These are phyloP conservation scores for Agriopis marginaria DNA, from an alignment of 2,888 invertebrate species.

Conservation along the genomic window DNA sequence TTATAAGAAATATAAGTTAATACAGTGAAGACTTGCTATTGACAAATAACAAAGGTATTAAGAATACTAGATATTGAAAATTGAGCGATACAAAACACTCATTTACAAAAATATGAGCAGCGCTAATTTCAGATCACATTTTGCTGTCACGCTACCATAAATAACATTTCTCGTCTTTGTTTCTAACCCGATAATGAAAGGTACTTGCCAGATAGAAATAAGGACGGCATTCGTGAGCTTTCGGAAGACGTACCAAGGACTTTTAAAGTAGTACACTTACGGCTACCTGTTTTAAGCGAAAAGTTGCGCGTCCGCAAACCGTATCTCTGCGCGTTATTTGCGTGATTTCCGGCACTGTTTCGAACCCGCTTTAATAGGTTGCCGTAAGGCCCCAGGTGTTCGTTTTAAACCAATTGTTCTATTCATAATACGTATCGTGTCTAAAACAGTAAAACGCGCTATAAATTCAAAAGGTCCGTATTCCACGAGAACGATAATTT, in stretches of 20 bases:
- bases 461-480: background rate
- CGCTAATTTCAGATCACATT: conserved; percentile 84
- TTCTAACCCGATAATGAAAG: conserved; percentile 46
- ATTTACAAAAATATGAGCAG: conserved; percentile 85
- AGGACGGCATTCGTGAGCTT: conserved; percentile 36
- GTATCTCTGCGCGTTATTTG: no score
- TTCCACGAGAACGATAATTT: background rate
- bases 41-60: conserved; percentile 18
- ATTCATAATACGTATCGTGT: no score
- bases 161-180: conserved; percentile 50
- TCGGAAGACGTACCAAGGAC: conserved; percentile 19
- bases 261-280: no score
- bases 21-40: conserved; percentile 11
- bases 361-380: no score
- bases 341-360: no score
- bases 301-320: no score
- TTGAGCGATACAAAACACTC: conserved; percentile 83
- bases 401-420: background rate
- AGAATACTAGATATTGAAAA: conserved; percentile 68
- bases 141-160: conserved; percentile 58
- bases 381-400: no score
- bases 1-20: conserved; percentile 43
- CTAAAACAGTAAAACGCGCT: background rate
- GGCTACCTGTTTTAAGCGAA: no score
- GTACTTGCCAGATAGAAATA: conserved; percentile 36